Evolutionary conservation across 2,888 invertebrate genomes (phyloP).

Genomic region (Troides helena): DNA sequence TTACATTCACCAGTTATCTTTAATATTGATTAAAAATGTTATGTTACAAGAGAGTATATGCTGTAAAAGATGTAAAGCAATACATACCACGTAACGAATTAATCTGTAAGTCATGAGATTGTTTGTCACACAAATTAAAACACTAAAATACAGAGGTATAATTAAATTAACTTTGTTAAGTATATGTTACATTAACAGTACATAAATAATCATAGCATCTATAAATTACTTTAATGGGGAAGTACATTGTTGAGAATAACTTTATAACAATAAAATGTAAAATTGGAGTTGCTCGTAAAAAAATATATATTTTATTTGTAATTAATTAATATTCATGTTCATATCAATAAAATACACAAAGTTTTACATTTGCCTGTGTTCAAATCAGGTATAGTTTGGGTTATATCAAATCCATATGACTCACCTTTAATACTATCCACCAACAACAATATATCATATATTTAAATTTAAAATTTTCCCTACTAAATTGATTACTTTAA

Average conservation of each 20-base stretch:
- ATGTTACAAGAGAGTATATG: background rate
- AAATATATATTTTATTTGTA: constrained; percentile 8
- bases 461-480: background rate
- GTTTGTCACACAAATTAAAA: constrained; percentile 5
- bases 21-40: background rate
- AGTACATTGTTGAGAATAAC: background rate
- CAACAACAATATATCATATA: constrained; percentile 19
- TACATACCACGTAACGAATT: background rate
- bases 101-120: background rate
- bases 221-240: background rate
- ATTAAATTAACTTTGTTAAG: constrained; percentile 2
- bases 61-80: background rate
- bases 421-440: constrained; percentile 5
- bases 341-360: constrained; percentile 4
- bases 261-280: constrained; percentile 5
- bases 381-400: constrained; percentile 12
- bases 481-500: constrained; percentile 4
- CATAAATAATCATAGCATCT: background rate
- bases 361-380: constrained; percentile 16
- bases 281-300: constrained; percentile 7
- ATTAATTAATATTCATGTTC: background rate
- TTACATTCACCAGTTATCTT: background rate
- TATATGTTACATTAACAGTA: background rate
- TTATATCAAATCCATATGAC: constrained; percentile 10
- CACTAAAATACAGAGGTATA: background rate